phyloP scores from a whole-genome alignment of 1,140 invertebrate genomes.

The Orussus abietinus region DNA sequence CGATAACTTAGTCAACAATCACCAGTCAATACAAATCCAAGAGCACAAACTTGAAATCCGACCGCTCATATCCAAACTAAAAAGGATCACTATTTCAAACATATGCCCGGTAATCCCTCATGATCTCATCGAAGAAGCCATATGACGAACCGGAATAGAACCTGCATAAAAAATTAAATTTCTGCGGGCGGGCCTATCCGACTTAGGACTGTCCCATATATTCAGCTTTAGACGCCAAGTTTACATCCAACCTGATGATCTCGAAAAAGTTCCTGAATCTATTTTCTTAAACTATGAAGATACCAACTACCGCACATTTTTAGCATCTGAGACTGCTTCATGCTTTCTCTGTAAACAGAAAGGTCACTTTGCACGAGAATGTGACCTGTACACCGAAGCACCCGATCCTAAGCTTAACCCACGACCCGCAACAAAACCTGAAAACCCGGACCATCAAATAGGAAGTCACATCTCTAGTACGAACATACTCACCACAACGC shows the following conservation, averaged over 20 bases:
- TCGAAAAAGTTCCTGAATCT: not conserved
- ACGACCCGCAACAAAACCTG: too few species aligned
- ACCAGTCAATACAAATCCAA: constrained; percentile 11
- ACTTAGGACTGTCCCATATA: constrained; percentile 6
- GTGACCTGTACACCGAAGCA: too few species aligned
- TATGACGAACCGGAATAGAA: not conserved
- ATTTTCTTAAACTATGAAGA: not conserved
- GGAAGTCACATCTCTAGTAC: too few species aligned
- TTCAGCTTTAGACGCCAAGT: constrained; percentile 13
- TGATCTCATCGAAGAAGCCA: constrained; percentile 2
- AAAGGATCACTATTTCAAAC: constrained; percentile 17
- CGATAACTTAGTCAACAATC: constrained; percentile 4
- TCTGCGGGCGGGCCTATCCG: constrained; percentile 8
- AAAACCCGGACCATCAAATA: too few species aligned
- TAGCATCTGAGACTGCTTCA: constrained; percentile 2
- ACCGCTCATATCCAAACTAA: constrained; percentile 11
- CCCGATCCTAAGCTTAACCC: too few species aligned
- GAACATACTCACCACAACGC: too few species aligned
- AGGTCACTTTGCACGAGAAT: constrained; percentile 11
- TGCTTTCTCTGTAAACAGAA: constrained; percentile 16
- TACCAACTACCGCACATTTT: constrained; percentile 5
- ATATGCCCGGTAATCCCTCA: constrained; percentile 14
- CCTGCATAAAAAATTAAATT: constrained; percentile 7
- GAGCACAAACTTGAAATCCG: constrained; percentile 5
- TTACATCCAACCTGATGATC: constrained; percentile 12